These are phyloP conservation scores for Odobenus rosmarus DNA, from an alignment of 2,113 vertebrate species.

Conservation along the genomic window DNA sequence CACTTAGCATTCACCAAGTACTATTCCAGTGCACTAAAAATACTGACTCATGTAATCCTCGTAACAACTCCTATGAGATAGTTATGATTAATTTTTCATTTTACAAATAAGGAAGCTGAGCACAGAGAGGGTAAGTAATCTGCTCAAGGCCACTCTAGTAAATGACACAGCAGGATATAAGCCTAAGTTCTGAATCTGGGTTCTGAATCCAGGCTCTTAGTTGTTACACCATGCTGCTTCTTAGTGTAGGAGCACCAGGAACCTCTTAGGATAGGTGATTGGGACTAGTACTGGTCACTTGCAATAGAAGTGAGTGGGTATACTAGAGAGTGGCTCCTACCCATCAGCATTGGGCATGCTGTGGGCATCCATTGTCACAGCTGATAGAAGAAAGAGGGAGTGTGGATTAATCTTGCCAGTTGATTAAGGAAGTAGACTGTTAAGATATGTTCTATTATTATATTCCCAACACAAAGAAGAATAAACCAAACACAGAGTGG, in stretches of 20 bases:
- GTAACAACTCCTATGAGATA: neutral
- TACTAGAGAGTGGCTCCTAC: neutral
- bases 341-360: neutral
- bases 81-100: neutral
- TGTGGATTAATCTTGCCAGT: neutral
- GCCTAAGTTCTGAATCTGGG: neutral
- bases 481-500: neutral
- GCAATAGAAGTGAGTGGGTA: neutral
- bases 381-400: neutral
- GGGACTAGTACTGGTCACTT: neutral
- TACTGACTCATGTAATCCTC: neutral
- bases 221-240: neutral
- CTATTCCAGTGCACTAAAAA: neutral
- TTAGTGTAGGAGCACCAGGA: neutral
- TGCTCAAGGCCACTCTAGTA: neutral
- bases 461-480: neutral
- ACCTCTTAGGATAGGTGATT: neutral
- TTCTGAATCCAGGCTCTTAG: neutral
- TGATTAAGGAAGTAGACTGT: neutral
- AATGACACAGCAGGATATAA: neutral
- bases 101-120: neutral
- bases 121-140: neutral
- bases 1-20: neutral
- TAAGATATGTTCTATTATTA: neutral
- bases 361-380: neutral